These are phyloP conservation scores for Drosophila persimilis DNA, from an alignment of 1,140 invertebrate species.

Conservation along the genomic window DNA sequence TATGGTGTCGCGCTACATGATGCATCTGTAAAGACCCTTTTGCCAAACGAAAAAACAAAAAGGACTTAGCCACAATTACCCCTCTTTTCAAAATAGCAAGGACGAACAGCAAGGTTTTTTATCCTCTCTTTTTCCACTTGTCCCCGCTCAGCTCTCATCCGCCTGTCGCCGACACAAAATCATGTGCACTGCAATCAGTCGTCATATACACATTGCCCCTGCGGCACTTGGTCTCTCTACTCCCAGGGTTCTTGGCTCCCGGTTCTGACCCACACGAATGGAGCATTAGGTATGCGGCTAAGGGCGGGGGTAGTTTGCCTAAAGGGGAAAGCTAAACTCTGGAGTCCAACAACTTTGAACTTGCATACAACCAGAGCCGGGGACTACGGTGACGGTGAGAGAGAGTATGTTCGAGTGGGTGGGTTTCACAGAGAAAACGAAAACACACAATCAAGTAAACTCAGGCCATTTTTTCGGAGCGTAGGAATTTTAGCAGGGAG, in stretches of 20 bases:
- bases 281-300: slow-evolving; percentile 19
- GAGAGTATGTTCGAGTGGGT: background rate
- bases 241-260: no score
- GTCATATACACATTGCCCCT: slow-evolving; percentile 69
- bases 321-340: slow-evolving; percentile 6
- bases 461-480: background rate
- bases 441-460: slow-evolving; percentile 17
- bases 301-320: background rate
- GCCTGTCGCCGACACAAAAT: slow-evolving; percentile 45
- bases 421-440: slow-evolving; percentile 18
- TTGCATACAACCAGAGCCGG: slow-evolving; percentile 51
- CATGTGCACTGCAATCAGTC: slow-evolving; percentile 77
- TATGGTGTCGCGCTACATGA: slow-evolving; percentile 44
- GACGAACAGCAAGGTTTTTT: slow-evolving; percentile 60
- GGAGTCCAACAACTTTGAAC: slow-evolving; percentile 51
- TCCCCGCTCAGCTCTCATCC: slow-evolving; percentile 8
- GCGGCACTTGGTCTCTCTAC: no score
- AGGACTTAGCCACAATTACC: no score
- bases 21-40: slow-evolving; percentile 59
- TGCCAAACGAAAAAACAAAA: slow-evolving; percentile 25
- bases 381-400: background rate
- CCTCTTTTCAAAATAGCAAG: slow-evolving; percentile 61
- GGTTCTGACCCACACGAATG: slow-evolving; percentile 40
- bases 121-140: slow-evolving; percentile 19
- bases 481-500: background rate